Conservation (phyloP, 1,140 invertebrate species). For the Nilaparvata lugens region DNA sequence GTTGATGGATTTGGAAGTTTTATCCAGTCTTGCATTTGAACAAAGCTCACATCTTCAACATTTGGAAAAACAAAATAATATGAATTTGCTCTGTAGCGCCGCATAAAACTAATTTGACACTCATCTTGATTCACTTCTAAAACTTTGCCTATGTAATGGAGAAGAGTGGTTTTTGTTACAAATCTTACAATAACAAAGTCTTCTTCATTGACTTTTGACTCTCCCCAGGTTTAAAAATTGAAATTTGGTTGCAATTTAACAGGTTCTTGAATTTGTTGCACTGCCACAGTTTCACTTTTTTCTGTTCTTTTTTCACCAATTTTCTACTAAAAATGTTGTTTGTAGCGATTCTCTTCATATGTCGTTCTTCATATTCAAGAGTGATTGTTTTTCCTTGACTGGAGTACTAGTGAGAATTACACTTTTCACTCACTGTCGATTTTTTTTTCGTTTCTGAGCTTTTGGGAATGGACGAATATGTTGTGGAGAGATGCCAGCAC, state of each 20-base stretch:
- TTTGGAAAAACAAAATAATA: background rate
- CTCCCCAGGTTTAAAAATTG: too few relatives aligned
- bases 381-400: background rate
- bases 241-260: too few relatives aligned
- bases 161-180: background rate
- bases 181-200: background rate
- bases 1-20: background rate
- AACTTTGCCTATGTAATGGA: background rate
- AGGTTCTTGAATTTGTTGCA: too few relatives aligned
- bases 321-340: too few relatives aligned
- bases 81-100: background rate
- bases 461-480: too few relatives aligned
- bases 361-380: background rate
- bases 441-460: too few relatives aligned
- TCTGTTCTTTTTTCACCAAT: too few relatives aligned
- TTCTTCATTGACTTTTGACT: too few relatives aligned
- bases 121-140: background rate
- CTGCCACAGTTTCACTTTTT: too few relatives aligned
- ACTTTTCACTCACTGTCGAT: background rate
- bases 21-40: background rate
- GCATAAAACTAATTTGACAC: background rate
- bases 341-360: too few relatives aligned
- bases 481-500: too few relatives aligned
- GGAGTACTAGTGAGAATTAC: background rate
- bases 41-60: background rate